Percentiles rank a stretch among this genome's conserved stretches.
Evolutionary conservation across 1,140 invertebrate genomes (phyloP).

Genomic region (Lasaia peninsularis): DNA sequence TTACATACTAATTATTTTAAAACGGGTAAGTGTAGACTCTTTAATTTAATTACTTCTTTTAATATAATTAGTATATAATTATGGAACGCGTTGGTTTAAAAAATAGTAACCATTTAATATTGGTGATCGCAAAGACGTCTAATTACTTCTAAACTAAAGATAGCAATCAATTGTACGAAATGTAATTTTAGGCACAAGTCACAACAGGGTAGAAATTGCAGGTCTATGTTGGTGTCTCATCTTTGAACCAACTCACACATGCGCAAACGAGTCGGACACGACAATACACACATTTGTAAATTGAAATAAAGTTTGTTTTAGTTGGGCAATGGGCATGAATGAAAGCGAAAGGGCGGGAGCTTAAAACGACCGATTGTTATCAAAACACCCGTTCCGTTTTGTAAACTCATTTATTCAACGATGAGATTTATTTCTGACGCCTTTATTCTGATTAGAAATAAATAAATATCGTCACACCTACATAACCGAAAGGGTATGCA

Average conservation of each 20-base stretch:
- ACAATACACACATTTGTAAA: conserved; percentile 65
- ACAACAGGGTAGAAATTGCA: background rate
- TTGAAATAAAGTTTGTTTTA: conserved; percentile 75
- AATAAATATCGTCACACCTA: no score
- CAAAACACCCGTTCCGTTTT: conserved; percentile 39
- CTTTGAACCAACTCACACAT: conserved; percentile 57
- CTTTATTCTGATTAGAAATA: no score
- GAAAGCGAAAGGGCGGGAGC: conserved; percentile 66
- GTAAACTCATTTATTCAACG: conserved; percentile 14
- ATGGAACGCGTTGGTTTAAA: no score
- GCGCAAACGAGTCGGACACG: conserved; percentile 39
- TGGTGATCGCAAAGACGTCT: no score
- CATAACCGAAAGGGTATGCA: no score
- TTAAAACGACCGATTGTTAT: conserved; percentile 51
- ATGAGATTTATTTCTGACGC: conserved; percentile 2
- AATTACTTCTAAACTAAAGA: no score
- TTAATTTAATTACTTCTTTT: no score
- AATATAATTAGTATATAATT: no score
- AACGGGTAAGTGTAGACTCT: no score
- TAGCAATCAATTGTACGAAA: no score
- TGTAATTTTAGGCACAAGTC: conserved; percentile 22
- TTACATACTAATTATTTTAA: no score
- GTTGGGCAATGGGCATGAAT: conserved; percentile 73
- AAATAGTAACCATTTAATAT: no score
- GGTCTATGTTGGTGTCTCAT: conserved; percentile 22